phyloP scores from a whole-genome alignment of 2,888 invertebrate genomes.

The Hyppa rectilinea region DNA sequence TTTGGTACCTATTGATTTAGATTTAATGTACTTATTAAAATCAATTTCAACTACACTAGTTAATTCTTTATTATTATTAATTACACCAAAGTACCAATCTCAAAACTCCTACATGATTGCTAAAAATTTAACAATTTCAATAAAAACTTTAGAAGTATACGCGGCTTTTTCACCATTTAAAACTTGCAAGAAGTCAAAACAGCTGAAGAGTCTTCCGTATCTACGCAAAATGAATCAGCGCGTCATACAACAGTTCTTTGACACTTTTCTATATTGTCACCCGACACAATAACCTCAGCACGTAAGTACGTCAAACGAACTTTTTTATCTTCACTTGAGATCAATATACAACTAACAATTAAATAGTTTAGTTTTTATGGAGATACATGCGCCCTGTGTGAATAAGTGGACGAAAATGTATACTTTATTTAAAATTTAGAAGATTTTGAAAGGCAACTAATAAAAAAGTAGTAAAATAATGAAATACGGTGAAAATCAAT shows the following conservation, averaged over 20 bases:
- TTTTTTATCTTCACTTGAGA: slow-evolving; percentile 46
- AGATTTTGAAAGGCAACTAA: not conserved
- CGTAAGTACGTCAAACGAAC: slow-evolving; percentile 60
- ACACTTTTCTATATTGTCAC: slow-evolving; percentile 63
- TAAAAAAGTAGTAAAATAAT: slow-evolving; percentile 19
- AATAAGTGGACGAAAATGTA: not conserved
- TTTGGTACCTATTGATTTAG: not conserved
- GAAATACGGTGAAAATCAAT: slow-evolving; percentile 11
- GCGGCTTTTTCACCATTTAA: not conserved
- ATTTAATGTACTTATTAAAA: not conserved
- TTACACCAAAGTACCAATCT: not conserved
- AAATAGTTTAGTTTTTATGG: slow-evolving; percentile 25
- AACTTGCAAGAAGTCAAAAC: slow-evolving; percentile 1
- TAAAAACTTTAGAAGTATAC: not conserved
- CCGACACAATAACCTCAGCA: slow-evolving; percentile 62
- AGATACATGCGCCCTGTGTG: slow-evolving; percentile 12
- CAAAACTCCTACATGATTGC: not conserved
- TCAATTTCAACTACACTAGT: not conserved
- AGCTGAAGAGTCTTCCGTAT: slow-evolving; percentile 15
- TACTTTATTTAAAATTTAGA: not conserved
- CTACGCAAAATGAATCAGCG: slow-evolving; percentile 41
- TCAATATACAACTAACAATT: slow-evolving; percentile 29
- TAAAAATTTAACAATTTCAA: not conserved
- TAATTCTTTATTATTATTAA: not conserved
- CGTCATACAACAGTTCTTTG: slow-evolving; percentile 58